A percentile compares a stretch with the other conserved stretches of the same genome.
Evolutionary conservation across 2,888 invertebrate genomes (phyloP).

Genomic region (Plebejus anna): DNA sequence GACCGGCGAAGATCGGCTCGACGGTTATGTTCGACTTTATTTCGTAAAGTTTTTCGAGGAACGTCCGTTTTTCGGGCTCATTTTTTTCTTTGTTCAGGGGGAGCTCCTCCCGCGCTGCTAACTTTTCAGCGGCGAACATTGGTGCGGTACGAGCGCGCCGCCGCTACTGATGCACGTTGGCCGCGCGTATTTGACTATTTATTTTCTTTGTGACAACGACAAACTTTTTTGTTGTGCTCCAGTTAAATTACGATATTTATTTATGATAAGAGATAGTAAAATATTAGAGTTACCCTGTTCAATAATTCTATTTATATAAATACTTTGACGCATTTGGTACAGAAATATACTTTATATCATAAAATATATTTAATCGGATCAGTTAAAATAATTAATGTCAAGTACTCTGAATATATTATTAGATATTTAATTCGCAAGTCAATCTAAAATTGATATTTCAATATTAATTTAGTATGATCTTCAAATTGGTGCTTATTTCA

Average conservation of each 20-base stretch:
- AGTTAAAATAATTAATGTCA: neutral
- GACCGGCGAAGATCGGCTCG: slow-evolving; percentile 85
- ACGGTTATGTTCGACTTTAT: slow-evolving; percentile 82
- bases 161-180: neutral
- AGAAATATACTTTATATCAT: neutral
- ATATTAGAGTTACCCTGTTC: neutral
- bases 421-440: neutral
- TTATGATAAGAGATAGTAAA: neutral
- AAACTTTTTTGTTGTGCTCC: neutral
- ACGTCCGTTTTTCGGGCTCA: slow-evolving; percentile 60
- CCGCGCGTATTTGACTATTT: slow-evolving; percentile 8
- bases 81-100: slow-evolving; percentile 49
- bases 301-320: neutral
- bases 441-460: neutral
- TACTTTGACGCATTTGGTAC: neutral
- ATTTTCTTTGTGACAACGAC: slow-evolving; percentile 7
- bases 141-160: slow-evolving; percentile 4
- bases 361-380: neutral
- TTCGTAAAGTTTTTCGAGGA: slow-evolving; percentile 73
- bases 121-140: slow-evolving; percentile 49
- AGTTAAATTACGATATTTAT: neutral
- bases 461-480: neutral
- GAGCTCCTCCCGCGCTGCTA: slow-evolving; percentile 50
- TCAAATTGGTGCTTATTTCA: neutral
- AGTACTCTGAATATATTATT: neutral